Conservation (phyloP, 2,113 vertebrate species). For the Gallinago paraguaiae region DNA sequence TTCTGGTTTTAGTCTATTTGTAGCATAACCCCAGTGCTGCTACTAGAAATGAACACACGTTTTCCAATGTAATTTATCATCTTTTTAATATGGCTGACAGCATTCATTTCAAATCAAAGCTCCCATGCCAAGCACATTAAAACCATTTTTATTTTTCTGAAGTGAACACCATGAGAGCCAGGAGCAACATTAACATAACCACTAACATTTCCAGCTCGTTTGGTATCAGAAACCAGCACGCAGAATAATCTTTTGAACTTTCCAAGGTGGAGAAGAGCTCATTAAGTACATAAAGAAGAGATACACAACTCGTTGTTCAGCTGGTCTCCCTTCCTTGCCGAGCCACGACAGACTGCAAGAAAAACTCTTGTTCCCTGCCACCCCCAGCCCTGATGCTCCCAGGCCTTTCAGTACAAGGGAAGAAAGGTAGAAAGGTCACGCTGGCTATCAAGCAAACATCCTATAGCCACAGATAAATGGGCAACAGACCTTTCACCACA, state of each 20-base stretch:
- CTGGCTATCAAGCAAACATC: fast-evolving
- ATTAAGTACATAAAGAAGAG: neutral
- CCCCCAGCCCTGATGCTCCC: neutral
- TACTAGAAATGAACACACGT: neutral
- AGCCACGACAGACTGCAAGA: fast-evolving
- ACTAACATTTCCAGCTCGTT: conserved; percentile 21
- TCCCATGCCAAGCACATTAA: neutral
- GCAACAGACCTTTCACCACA: neutral
- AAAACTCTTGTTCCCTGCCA: neutral
- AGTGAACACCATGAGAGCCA: neutral
- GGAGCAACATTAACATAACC: conserved; percentile 23
- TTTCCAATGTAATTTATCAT: neutral
- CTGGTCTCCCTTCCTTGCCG: neutral
- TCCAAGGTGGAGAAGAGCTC: neutral
- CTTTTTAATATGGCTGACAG: neutral
- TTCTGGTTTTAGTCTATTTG: neutral
- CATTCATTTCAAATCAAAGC: neutral
- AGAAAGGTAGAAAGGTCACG: neutral
- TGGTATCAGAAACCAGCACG: neutral
- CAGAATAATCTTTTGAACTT: neutral
- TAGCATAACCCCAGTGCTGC: neutral
- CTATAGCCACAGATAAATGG: neutral
- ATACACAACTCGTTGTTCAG: neutral
- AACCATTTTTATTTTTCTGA: neutral
- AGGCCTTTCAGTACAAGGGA: too few relatives aligned